phyloP scores from a whole-genome alignment of 2,113 vertebrate genomes.

The Tricholaema leucomelas region DNA sequence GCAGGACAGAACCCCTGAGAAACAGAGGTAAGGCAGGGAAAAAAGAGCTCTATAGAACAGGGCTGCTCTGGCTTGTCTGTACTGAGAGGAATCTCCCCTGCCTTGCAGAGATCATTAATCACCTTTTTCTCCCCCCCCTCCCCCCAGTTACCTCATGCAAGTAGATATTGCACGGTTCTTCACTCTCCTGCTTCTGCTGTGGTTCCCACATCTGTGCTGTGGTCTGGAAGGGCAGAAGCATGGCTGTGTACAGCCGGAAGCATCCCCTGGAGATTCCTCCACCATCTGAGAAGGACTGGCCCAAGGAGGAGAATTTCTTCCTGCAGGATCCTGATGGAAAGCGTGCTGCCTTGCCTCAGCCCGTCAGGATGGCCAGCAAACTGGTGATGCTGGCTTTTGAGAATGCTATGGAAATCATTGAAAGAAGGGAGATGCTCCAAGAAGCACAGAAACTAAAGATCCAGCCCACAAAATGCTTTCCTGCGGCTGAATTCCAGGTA shows the following conservation, averaged over 20 bases:
- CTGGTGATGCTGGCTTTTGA: conserved; percentile 72
- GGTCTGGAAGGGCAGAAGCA: not conserved
- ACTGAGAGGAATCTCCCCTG: not conserved
- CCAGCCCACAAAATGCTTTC: conserved; percentile 30
- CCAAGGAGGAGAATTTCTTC: conserved; percentile 51
- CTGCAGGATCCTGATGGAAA: conserved; percentile 56
- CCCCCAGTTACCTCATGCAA: not conserved
- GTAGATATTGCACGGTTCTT: not conserved
- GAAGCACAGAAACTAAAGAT: conserved; percentile 2
- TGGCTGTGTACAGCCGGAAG: conserved; percentile 34
- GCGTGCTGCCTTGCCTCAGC: conserved; percentile 72
- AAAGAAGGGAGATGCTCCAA: conserved; percentile 20
- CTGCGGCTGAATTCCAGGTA: conserved; percentile 75
- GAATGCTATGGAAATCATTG: conserved; percentile 71
- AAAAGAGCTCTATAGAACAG: not conserved
- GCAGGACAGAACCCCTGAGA: not conserved
- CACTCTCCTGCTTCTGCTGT: not conserved
- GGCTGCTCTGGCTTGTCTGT: not conserved
- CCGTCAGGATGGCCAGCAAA: conserved; percentile 76
- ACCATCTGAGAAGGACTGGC: conserved; percentile 72
- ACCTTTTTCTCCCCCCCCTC: not conserved
- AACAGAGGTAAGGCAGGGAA: fast-evolving
- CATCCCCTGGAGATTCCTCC: conserved; percentile 50
- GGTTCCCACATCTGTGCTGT: not conserved
- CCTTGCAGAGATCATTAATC: not conserved